phyloP scores from a whole-genome alignment of 2,888 invertebrate species.

The Cantharis nigra region DNA sequence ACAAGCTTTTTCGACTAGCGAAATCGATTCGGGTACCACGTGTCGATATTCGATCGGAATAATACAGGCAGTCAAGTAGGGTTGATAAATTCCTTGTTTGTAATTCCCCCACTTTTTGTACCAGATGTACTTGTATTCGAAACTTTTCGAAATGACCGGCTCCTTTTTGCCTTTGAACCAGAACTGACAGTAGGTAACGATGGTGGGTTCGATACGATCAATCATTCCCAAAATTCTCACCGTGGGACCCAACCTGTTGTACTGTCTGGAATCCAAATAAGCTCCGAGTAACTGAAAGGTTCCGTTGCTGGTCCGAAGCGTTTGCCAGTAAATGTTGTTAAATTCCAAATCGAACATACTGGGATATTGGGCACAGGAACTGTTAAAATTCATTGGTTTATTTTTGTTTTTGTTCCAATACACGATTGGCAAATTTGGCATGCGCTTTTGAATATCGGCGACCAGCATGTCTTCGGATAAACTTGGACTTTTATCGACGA shows the following conservation, averaged over 20 bases:
- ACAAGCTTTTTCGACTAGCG: conserved; percentile 82
- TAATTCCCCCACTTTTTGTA: conserved; percentile 94
- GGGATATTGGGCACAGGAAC: conserved; percentile 83
- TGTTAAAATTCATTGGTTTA: conserved; percentile 70
- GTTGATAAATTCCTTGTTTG: conserved; percentile 88
- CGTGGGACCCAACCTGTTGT: conserved; percentile 80
- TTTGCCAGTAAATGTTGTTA: conserved; percentile 94
- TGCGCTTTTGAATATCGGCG: conserved; percentile 75
- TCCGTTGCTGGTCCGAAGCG: conserved; percentile 78
- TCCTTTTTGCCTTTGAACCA: conserved; percentile 87
- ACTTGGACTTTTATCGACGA: conserved; percentile 64
- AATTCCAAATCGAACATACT: conserved; percentile 89
- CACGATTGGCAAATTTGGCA: conserved; percentile 83
- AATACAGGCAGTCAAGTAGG: conserved; percentile 87
- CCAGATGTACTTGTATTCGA: conserved; percentile 94
- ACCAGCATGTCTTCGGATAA: conserved; percentile 75
- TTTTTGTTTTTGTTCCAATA: conserved; percentile 86
- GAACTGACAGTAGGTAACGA: conserved; percentile 83
- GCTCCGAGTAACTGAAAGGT: conserved; percentile 90
- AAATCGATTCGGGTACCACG: conserved; percentile 80
- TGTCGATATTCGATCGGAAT: conserved; percentile 76
- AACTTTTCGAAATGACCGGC: conserved; percentile 78
- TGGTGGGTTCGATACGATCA: conserved; percentile 83
- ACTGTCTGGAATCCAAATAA: conserved; percentile 80
- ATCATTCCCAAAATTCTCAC: conserved; percentile 85